Evolutionary conservation across 2,888 invertebrate genomes (phyloP), one percentile per base, ranked within the genome.

Genomic region (Hypomecis punctinalis): DNA sequence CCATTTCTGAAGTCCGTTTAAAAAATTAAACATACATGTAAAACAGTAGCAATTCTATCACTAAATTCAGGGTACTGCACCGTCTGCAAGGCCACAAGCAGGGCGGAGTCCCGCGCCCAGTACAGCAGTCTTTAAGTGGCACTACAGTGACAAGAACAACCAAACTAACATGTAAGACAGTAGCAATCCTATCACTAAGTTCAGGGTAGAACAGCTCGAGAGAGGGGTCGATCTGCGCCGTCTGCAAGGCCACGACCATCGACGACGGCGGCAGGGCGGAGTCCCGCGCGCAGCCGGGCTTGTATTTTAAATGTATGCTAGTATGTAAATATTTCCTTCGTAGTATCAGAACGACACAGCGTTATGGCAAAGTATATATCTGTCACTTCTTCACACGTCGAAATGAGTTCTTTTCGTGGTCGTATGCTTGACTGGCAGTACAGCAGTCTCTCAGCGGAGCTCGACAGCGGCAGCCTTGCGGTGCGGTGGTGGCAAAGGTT

Each of bases 141-240:
- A n/a, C n/a, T n/a, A n/a, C n/a, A n/a, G n/a, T n/a, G n/a, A n/a
- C n/a, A n/a, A n/a, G n/a, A n/a, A n/a, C n/a, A 23, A 23, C 3
- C 23, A 23, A 23, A 23, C 54, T 35, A 71, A 88, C 90, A 80
- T 84, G 77, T 65, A 92, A 76, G 61, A 83, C 79, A 11, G 56
- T 61, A 43, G 80, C 72, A 46, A 91, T 78, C 64, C 70, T 79
- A 46, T 75, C 74, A 62, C 78, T 79, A 23, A 89, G 63, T 0
- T 79, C 76, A 0, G 90, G 89, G 59, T 90, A 90, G 52, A 90
- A 78, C 35, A 91, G 60, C 6, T 86, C 84, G 7, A 91, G 46
- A 0, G 87, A 88, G 0, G 90, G 90, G 61, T 92, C 91, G 0
- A 92, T 74, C 55, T 83, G 86, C 0, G 88, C 90, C 0, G 71